phyloP scores from a whole-genome alignment of 2,113 vertebrate genomes.

The Notothenia coriiceps region DNA sequence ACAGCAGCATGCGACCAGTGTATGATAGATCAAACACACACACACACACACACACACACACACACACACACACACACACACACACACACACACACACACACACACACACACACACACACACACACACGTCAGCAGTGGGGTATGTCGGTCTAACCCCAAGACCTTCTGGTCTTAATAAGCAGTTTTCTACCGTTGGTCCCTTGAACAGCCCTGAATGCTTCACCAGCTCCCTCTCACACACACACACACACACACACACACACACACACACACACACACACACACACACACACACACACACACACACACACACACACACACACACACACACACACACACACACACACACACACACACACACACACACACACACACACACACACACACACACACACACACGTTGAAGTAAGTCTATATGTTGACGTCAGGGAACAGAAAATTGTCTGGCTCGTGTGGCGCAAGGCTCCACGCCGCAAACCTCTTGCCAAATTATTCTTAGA shows the following conservation, averaged over 20 bases:
- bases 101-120: too few species aligned
- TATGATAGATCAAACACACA: constrained; percentile 57
- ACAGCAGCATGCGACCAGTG: constrained; percentile 48
- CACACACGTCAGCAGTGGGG: constrained; percentile 35
- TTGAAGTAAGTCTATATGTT: constrained; percentile 26
- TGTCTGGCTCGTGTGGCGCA: constrained; percentile 40
- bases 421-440: constrained; percentile 64
- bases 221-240: constrained; percentile 12
- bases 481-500: constrained; percentile 51
- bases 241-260: constrained; percentile 1
- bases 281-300: background rate
- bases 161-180: constrained; percentile 68
- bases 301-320: background rate
- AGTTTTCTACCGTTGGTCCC: constrained; percentile 53
- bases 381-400: background rate
- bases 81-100: too few species aligned
- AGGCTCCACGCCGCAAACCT: constrained; percentile 52
- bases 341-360: background rate
- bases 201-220: constrained; percentile 59
- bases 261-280: background rate
- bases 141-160: constrained; percentile 52
- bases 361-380: background rate
- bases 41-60: too few species aligned
- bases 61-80: too few species aligned
- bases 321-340: background rate